Evolutionary conservation across 2,888 invertebrate species (phyloP).

Genomic region (Holacanthella duospinosa): DNA sequence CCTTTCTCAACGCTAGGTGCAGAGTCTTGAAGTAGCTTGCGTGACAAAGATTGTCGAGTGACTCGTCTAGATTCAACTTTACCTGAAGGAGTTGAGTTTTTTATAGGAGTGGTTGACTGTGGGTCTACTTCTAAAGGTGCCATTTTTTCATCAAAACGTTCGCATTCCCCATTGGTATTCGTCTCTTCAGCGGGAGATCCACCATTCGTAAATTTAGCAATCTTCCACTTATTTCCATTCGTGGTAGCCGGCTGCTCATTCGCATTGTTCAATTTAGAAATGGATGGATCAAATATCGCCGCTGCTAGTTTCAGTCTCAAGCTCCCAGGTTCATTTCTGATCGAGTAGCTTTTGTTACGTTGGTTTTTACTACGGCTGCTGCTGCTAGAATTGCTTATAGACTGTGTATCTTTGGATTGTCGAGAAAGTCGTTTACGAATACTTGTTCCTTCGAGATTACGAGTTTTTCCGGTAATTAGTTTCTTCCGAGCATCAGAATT

Average conservation of each 20-base stretch:
- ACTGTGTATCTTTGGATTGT: conserved; percentile 9
- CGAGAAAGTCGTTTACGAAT: neutral
- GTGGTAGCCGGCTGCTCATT: neutral
- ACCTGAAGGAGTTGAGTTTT: neutral
- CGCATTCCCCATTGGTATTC: neutral
- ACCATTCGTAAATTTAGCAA: neutral
- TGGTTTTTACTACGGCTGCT: conserved; percentile 20
- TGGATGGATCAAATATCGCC: conserved; percentile 44
- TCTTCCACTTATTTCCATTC: neutral
- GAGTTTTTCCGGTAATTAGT: neutral
- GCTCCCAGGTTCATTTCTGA: conserved; percentile 40
- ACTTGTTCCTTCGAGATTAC: neutral
- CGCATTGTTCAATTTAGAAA: neutral
- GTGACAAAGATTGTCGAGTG: neutral
- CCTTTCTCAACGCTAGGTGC: neutral
- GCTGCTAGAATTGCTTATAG: conserved; percentile 25
- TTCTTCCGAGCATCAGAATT: conserved; percentile 17
- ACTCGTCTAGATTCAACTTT: neutral
- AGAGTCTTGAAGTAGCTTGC: neutral
- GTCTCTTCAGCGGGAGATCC: neutral
- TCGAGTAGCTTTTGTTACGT: conserved; percentile 10
- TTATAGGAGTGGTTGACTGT: neutral
- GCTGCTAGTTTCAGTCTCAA: conserved; percentile 46
- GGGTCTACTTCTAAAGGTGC: neutral
- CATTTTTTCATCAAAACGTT: neutral